phyloP scores from a whole-genome alignment of 2,797 vertebrate genomes.

The Falco columbarius region DNA sequence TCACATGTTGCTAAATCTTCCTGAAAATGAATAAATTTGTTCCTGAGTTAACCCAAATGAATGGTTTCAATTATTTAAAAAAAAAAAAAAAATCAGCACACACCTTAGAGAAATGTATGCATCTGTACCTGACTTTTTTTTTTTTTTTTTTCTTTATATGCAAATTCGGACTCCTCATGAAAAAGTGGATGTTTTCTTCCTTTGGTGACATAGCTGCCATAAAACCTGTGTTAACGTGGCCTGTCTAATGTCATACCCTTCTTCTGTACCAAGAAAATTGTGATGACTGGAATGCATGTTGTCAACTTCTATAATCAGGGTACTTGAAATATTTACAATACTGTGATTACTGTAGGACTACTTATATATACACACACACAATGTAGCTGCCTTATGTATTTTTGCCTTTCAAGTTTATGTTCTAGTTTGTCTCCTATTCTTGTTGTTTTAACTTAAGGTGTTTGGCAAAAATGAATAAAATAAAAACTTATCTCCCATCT shows the following conservation, averaged over 20 bases:
- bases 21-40: background rate
- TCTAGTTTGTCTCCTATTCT: background rate
- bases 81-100: background rate
- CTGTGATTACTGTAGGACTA: background rate
- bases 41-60: background rate
- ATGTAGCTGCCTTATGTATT: background rate
- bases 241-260: background rate
- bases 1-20: background rate
- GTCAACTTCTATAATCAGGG: slow-evolving; percentile 39
- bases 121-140: background rate
- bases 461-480: background rate
- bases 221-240: background rate
- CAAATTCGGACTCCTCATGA: background rate
- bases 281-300: slow-evolving; percentile 56
- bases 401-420: background rate
- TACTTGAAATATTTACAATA: slow-evolving; percentile 55
- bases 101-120: background rate
- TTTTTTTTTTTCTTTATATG: background rate
- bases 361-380: background rate
- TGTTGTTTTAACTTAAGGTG: background rate
- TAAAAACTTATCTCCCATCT: background rate
- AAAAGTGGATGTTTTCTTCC: background rate
- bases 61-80: background rate
- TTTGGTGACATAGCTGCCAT: background rate
- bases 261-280: background rate